These are phyloP conservation scores for Andrena flavipes DNA, from an alignment of 2,888 invertebrate genomes.

Conservation along the genomic window DNA sequence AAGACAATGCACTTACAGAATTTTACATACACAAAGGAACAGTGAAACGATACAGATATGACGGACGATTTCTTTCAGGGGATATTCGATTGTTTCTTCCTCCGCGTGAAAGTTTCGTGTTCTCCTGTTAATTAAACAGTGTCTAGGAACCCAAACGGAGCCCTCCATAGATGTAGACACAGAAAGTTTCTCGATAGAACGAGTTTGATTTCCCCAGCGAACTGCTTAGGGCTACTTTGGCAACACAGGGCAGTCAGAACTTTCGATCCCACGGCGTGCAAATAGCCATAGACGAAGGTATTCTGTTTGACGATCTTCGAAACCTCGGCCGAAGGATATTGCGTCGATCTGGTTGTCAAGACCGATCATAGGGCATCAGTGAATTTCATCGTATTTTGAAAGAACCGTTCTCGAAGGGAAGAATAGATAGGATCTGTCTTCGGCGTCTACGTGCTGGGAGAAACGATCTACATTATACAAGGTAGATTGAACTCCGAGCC, in stretches of 20 bases:
- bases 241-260: neutral
- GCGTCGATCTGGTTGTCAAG: slow-evolving; percentile 10
- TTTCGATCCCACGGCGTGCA: slow-evolving; percentile 12
- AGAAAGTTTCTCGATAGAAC: slow-evolving; percentile 4
- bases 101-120: neutral
- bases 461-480: neutral
- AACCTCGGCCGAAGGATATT: neutral
- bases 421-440: neutral
- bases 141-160: neutral
- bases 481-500: neutral
- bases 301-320: slow-evolving; percentile 34
- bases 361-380: neutral
- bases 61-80: neutral
- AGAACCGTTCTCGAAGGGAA: neutral
- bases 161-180: neutral
- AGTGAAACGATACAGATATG: neutral
- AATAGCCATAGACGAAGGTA: slow-evolving; percentile 13
- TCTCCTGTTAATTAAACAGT: slow-evolving; percentile 13
- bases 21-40: neutral
- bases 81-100: neutral
- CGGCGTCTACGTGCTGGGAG: neutral
- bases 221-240: slow-evolving; percentile 17
- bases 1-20: neutral
- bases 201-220: neutral
- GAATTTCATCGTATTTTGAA: neutral